Conservation (phyloP, 1,140 invertebrate species). For the Aphelinus atriplicis region DNA sequence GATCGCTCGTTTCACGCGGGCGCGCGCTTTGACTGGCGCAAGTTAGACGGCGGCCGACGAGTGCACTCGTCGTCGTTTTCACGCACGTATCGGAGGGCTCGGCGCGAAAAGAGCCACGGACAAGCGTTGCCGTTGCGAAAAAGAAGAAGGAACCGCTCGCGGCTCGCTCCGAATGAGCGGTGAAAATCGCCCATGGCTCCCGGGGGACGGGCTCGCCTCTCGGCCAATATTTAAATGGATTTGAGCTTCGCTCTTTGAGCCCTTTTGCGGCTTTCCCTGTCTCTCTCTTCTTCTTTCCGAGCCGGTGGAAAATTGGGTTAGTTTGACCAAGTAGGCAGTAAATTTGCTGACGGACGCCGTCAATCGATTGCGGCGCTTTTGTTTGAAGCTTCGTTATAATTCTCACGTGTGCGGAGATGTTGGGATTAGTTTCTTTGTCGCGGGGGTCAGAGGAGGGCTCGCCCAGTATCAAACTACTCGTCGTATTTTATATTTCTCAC, state of each 20-base stretch:
- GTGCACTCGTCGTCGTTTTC: background rate
- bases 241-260: conserved; percentile 48
- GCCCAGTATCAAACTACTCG: no score
- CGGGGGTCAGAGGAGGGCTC: no score
- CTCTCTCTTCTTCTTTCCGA: conserved; percentile 21
- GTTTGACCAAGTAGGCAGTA: conserved; percentile 20
- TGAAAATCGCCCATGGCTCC: conserved; percentile 56
- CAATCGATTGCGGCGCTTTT: conserved; percentile 18
- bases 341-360: background rate
- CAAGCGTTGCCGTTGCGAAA: no score
- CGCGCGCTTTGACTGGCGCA: background rate
- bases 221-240: conserved; percentile 59
- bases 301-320: conserved; percentile 28
- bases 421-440: no score
- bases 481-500: no score
- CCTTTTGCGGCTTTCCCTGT: conserved; percentile 5
- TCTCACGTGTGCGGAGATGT: no score
- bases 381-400: no score
- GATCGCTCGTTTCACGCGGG: no score
- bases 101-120: no score
- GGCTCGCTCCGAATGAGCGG: conserved; percentile 55
- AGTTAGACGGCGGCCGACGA: background rate
- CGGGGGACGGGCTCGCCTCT: conserved; percentile 45
- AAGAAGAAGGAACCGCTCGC: no score
- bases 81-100: background rate